Base-by-base conservation (phyloP, 2,888 invertebrate genomes). In the Drosophila cognata region DNA sequence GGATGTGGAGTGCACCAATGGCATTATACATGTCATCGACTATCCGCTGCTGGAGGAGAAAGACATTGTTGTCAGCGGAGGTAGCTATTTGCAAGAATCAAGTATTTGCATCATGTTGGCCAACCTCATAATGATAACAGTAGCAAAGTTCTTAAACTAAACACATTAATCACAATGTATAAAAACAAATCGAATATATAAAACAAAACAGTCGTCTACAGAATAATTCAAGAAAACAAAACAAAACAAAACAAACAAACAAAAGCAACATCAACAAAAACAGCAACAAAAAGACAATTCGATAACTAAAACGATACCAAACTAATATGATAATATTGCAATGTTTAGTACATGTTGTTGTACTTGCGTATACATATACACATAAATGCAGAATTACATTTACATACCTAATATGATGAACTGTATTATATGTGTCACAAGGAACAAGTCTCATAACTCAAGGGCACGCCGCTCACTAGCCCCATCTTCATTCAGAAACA, bases 1-100 rank as follows among this genome's bases (percentile, higher is more conserved):
- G 31, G 98, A 99, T 93, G 97, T 99, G 6, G 97, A 97, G 91
- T 98, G 98, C 93, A 98, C 97, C 93, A 99, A 99, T 92, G 99
- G 99, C 60, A 96, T 98, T 84, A 98, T 99, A 84, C 98, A 99
- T 93, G 97, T 98, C 76, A 98, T 99, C 91, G 98, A 98, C 92
- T 95, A 95, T 81, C 98, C 98, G 7, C 96, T 99, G 91, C 94
- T 98, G 71, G 95, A 95, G 91, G 97, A 97, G 89, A 96, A 96
- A 88, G 98, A 98, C 93, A 95, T 98, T 75, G 95, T 95, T 79
- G 96, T 96, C 67, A 86, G 87, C 84, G 90, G 90, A 88, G 92
- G 93, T 92, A 93, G 91, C 86, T 92, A 92, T 91, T 88, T 90
- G 88, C 89, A 90, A 87, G 89, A 91, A 88, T 87, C 91, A 89